Percentiles rank a stretch among this genome's conserved stretches.
Evolutionary conservation across 2,888 invertebrate species (phyloP).

Genomic region (Mesorhabditis sp.): DNA sequence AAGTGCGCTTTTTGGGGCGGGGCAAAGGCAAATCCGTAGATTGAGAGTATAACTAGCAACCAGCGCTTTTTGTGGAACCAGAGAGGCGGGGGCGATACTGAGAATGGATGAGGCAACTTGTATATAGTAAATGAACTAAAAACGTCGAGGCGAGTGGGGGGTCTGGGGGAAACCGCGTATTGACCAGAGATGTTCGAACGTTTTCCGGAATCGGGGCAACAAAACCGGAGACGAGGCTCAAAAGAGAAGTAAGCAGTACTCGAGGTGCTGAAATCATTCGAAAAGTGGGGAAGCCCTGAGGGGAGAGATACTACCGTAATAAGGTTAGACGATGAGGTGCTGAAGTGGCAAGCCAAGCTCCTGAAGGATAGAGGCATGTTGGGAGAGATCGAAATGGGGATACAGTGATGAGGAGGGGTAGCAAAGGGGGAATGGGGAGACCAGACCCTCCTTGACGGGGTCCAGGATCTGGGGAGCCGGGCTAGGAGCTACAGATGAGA

Average conservation of each 20-base stretch:
- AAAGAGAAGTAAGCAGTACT: background rate
- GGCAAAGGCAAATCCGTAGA: no score
- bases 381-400: slow-evolving; percentile 29
- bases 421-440: slow-evolving; percentile 25
- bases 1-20: no score
- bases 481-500: no score
- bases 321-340: background rate
- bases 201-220: no score
- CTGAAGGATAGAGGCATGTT: slow-evolving; percentile 11
- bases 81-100: background rate
- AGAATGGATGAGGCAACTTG: background rate
- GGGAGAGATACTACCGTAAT: background rate
- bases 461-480: slow-evolving; percentile 33
- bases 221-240: background rate
- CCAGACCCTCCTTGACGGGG: slow-evolving; percentile 45
- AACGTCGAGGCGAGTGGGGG: background rate
- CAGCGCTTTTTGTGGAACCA: background rate
- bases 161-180: background rate
- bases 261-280: background rate
- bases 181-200: background rate
- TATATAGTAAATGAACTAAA: background rate
- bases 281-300: background rate
- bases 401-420: slow-evolving; percentile 11
- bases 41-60: background rate
- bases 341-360: slow-evolving; percentile 6